Conservation (phyloP, 1,140 invertebrate genomes). For the Zaprionus camerounensis region DNA sequence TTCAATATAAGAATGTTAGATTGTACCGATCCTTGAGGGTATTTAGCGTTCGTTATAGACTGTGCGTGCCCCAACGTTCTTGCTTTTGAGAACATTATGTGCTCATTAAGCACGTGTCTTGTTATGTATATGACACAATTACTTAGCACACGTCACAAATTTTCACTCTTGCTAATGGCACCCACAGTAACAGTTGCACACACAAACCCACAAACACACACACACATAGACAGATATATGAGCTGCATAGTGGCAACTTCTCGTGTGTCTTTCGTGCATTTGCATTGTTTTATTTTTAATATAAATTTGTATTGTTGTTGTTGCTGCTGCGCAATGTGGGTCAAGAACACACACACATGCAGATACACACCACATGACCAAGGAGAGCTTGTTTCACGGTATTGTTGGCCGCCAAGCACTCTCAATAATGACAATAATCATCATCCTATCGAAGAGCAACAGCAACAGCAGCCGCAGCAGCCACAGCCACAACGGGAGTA, state of each 20-base stretch:
- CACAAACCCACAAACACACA: slow-evolving; percentile 6
- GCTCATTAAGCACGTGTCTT: slow-evolving; percentile 67
- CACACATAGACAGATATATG: not conserved
- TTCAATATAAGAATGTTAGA: no score
- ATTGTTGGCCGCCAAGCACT: slow-evolving; percentile 26
- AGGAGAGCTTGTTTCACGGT: slow-evolving; percentile 24
- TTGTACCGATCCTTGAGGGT: not conserved
- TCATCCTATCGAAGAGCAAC: slow-evolving; percentile 24
- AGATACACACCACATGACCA: slow-evolving; percentile 49
- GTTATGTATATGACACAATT: slow-evolving; percentile 72
- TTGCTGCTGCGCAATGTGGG: slow-evolving; percentile 60
- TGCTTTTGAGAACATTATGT: slow-evolving; percentile 31
- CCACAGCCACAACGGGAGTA: not conserved
- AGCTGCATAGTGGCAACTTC: slow-evolving; percentile 6
- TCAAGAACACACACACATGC: slow-evolving; percentile 57
- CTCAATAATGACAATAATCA: slow-evolving; percentile 66
- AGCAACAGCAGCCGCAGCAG: slow-evolving; percentile 10
- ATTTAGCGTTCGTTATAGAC: not conserved
- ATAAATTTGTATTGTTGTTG: slow-evolving; percentile 69
- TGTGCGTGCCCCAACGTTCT: not conserved
- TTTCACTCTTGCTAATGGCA: slow-evolving; percentile 69
- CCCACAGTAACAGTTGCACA: slow-evolving; percentile 33
- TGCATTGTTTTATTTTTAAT: slow-evolving; percentile 71
- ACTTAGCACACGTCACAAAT: slow-evolving; percentile 73
- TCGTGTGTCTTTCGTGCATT: slow-evolving; percentile 36